These are phyloP conservation scores for Otis tarda DNA, from an alignment of 2,113 vertebrate genomes.

Conservation along the genomic window DNA sequence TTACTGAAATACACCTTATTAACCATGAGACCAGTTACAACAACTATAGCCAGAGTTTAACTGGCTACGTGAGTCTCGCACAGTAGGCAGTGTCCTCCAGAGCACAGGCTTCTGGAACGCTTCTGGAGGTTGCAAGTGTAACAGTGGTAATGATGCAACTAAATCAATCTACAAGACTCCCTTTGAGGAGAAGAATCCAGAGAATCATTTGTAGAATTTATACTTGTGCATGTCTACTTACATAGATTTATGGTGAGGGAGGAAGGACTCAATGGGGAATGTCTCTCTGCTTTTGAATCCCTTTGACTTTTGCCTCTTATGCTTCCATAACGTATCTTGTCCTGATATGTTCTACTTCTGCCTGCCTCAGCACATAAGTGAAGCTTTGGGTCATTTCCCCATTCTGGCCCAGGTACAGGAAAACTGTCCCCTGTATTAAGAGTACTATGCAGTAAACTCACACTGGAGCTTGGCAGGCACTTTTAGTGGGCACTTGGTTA, in stretches of 20 bases:
- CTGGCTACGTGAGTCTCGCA: neutral
- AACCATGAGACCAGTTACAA: neutral
- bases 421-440: neutral
- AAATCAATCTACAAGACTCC: neutral
- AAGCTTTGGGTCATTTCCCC: neutral
- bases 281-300: neutral
- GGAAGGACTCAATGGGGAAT: neutral
- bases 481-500: neutral
- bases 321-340: neutral
- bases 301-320: neutral
- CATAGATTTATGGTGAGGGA: neutral
- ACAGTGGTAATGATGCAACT: neutral
- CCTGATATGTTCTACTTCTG: neutral
- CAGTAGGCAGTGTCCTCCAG: neutral
- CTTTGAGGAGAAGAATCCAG: neutral
- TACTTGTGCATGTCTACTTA: neutral
- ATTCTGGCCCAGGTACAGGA: neutral
- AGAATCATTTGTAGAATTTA: neutral
- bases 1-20: neutral
- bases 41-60: neutral
- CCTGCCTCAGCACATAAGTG: neutral
- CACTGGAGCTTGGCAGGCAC: neutral
- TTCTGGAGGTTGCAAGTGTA: neutral
- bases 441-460: neutral
- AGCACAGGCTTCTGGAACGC: neutral